These are phyloP conservation scores for Notocelia uddmanniana DNA, from an alignment of 2,888 invertebrate species.

Conservation along the genomic window DNA sequence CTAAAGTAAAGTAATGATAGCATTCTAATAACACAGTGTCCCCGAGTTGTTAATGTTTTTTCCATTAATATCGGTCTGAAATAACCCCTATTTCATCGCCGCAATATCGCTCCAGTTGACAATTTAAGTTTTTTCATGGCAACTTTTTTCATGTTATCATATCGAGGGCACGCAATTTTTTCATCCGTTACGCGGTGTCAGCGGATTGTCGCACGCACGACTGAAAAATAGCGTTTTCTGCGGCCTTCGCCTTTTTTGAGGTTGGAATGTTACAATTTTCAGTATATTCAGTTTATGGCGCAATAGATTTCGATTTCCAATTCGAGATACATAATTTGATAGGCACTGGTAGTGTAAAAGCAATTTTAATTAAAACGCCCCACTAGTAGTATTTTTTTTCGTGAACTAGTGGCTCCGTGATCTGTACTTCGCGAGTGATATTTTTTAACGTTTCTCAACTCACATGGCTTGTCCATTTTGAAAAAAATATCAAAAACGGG, in stretches of 20 bases:
- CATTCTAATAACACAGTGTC: too few species aligned
- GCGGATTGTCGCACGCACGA: slow-evolving; percentile 41
- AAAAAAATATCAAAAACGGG: too few species aligned
- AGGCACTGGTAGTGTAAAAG: too few species aligned
- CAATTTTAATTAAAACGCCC: too few species aligned
- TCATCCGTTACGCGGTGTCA: slow-evolving; percentile 41
- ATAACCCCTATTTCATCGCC: slow-evolving; percentile 33
- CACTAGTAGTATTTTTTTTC: too few species aligned
- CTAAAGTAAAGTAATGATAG: too few species aligned
- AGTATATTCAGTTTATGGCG: background rate
- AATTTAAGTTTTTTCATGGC: slow-evolving; percentile 43
- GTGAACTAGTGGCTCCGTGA: too few species aligned
- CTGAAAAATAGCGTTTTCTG: slow-evolving; percentile 25
- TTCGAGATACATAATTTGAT: too few species aligned
- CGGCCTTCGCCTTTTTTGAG: slow-evolving; percentile 9
- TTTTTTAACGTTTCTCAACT: too few species aligned
- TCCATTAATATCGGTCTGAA: slow-evolving; percentile 2
- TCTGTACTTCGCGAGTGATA: too few species aligned
- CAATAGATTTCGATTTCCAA: background rate
- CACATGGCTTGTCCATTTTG: too few species aligned
- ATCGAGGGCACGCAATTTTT: slow-evolving; percentile 44
- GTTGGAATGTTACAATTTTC: background rate
- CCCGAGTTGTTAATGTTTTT: background rate
- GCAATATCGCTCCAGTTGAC: slow-evolving; percentile 38
- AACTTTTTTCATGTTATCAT: slow-evolving; percentile 45